These are phyloP conservation scores for Tapirus indicus DNA, from an alignment of 2,797 vertebrate genomes.

Conservation along the genomic window DNA sequence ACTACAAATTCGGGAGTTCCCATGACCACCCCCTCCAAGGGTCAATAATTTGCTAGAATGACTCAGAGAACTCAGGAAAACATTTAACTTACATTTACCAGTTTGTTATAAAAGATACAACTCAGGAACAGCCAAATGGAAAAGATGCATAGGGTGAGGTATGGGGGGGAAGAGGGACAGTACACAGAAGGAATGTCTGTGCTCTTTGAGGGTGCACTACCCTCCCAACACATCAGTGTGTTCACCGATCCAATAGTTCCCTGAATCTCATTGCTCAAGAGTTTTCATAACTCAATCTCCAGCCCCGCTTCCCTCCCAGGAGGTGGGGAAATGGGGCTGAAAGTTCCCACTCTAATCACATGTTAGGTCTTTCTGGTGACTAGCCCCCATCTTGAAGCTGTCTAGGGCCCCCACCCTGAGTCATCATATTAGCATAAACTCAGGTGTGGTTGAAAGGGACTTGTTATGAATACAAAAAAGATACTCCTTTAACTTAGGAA, in stretches of 20 bases:
- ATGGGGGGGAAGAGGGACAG: background rate
- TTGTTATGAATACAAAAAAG: background rate
- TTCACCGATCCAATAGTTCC: background rate
- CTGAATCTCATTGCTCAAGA: background rate
- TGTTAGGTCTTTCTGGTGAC: slow-evolving; percentile 21
- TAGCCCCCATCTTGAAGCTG: background rate
- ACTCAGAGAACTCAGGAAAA: background rate
- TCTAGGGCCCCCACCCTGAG: background rate
- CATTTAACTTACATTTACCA: background rate
- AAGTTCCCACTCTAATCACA: background rate
- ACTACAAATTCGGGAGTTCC: background rate
- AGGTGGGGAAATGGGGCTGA: background rate
- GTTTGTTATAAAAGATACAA: background rate
- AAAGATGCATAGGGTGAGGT: background rate
- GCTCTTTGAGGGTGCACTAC: background rate
- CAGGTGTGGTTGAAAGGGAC: background rate
- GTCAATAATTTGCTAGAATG: background rate
- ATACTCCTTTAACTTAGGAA: background rate
- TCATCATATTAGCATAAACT: background rate
- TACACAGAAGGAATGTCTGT: background rate
- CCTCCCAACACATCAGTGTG: background rate
- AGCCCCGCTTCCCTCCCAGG: background rate
- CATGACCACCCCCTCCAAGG: background rate
- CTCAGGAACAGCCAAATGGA: background rate
- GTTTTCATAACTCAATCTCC: background rate